Evolutionary conservation across 2,888 invertebrate genomes (phyloP), one percentile per base, ranked within the genome.

Genomic region (Hypercompe scribonia): DNA sequence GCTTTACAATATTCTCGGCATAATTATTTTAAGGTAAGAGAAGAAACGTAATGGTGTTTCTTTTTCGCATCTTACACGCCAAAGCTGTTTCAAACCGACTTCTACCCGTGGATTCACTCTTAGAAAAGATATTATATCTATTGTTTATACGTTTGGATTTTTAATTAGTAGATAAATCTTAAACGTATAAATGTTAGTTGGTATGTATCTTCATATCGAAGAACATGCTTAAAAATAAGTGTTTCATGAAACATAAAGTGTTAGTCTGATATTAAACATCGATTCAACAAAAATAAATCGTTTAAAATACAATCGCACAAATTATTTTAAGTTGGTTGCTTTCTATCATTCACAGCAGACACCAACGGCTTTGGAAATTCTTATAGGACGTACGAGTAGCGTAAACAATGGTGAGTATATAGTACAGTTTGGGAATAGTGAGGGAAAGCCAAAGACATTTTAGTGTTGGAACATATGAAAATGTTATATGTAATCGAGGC

Each of bases 401-500:
- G 68, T 68, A 36, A 39, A 39, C 54, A 68, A 68, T 67, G 58
- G 58, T 58, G 58, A 58, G 58, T 61, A 31, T 61, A 18, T 61
- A 31, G 31, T 31, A 61, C 46, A 13, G 5, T 31, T 46, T 46
- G 42, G 66, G 46, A 70, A 34, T 42, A 24, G 39, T 18, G 63
- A 13, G 33, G 64, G 11, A 34, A 46, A 39, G 31, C 39, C 66
- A 33, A 58, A 54, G 31, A 58, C 28, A 39, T 42, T 66, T 39
- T 31, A 80, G 78, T 78, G 78, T 70, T 78, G 79, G 77, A 11
- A 68, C 67, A 50, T 68, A 58, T 58, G 79, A 78, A 79, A 74
- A 78, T 77, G 77, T 74, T 67, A 81, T 81, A 83, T 61, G 58
- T 58, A 15, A 3, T 75, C 77, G 70, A 84, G 83, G 78, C 83